Base-by-base conservation (phyloP, 2,113 vertebrate genomes). In the Eubucco bourcierii region DNA sequence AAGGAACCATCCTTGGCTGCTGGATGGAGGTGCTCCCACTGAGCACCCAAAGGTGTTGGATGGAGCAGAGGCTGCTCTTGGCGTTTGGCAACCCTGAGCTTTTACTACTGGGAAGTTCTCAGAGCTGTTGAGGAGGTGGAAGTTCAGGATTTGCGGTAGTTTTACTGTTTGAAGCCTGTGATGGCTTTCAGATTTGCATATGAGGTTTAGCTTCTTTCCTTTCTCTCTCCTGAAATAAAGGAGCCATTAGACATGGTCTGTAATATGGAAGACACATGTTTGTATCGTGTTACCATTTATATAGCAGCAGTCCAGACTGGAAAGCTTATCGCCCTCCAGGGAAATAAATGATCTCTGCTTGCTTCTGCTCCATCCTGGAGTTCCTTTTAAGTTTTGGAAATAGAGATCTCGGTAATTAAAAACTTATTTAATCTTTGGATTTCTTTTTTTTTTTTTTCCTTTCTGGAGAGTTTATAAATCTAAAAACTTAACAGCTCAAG, bases 261-360 rank as follows among this genome's bases (percentile, higher is more conserved):
- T 78, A 53, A 74, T 88, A 66, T 67, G 90, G 61, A n/a, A 61
- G 63, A 44, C 66, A 84, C 52, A 13, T 63, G 63, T 94, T 59
- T 88, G 34, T 67, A 6, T 25, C 47, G 64, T 13, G 72, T 82
- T 88, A 85, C 60, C 9, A 1, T n/a, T 55, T 63, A 52, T 19
- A 55, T 10, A 63, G 63, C 59, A 68, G 59, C 67, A 55, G 66
- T 44, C 56, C 82, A 84, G 34, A 28, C 41, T 41, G 37, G 67
- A 84, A 88, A 82, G 44, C 37, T 41, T 64, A 75, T 80, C 18
- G 47, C 17, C 56, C 52, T 55, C 28, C 24, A 63, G 25, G 37
- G 31, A 87, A 90, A 87, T 6, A 79, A 81, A n/a, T 86, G 68
- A 5, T 37, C 41, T 56, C 25, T 53, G 46, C 67, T 68, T 68